Base-by-base conservation (phyloP, 2,888 invertebrate genomes). In the Diachrysia chrysitis region DNA sequence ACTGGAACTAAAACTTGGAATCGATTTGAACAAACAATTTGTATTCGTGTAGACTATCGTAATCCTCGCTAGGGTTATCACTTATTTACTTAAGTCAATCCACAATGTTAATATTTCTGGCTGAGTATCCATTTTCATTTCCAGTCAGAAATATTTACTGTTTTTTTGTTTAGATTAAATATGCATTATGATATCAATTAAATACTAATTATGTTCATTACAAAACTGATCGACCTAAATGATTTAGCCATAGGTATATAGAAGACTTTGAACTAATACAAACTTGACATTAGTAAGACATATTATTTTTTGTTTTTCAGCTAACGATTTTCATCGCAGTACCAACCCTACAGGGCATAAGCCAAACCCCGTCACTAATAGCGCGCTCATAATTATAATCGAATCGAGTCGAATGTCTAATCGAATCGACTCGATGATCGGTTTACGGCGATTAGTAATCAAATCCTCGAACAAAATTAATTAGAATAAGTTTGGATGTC, bases 371-470 rank as follows among this genome's bases (percentile, higher is more conserved):
- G 54, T 35, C 58, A 51, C 63, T 77, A 76, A 76, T 67, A 62
- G 65, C 60, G 63, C 42, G 66, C 48, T 78, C 66, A 76, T 63
- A 72, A 56, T 70, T 55, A 73, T 81, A 76, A 83, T 80, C 72
- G 76, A 80, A 79, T 76, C 70, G 66, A 73, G 56, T 71, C 68
- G 59, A 70, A 66, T 64, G 65, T 32, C 71, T 75, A 76, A 62
- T 72, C 54, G 66, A 79, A 66, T 64, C 58, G 60, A 69, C 65
- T 74, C 76, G 83, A 81, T 82, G 77, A 76, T 72, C 71, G 65
- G 56, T 58, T 71, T 53, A 63, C 54, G 51, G 66, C 63, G 68
- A 79, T 77, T 82, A 74, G 74, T 65, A 59, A 70, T 64, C 66
- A 71, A 66, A 63, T 58, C 42, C 37, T 53, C 66, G 32, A 69